phyloP scores from a whole-genome alignment of 2,888 invertebrate genomes.

The Tetanocera ferruginea region DNA sequence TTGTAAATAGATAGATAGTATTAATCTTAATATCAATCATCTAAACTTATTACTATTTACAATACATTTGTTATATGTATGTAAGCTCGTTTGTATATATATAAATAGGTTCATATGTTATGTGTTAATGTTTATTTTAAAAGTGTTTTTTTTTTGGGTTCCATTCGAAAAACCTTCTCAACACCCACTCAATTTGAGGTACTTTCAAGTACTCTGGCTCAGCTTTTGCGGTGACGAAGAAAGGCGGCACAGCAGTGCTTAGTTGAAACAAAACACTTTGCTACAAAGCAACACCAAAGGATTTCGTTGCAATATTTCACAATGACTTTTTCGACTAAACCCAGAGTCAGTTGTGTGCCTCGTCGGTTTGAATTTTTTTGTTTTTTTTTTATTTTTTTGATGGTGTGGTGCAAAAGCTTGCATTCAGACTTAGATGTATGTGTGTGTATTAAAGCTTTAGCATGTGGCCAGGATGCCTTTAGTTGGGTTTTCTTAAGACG shows the following conservation, averaged over 20 bases:
- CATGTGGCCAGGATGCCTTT: neutral
- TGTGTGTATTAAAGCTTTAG: neutral
- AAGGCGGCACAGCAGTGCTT: neutral
- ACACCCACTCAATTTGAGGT: neutral
- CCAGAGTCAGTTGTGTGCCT: slow-evolving; percentile 8
- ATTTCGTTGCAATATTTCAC: slow-evolving; percentile 17
- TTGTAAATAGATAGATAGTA: too few relatives aligned
- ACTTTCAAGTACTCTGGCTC: neutral
- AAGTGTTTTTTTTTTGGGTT: too few relatives aligned
- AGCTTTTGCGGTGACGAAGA: neutral
- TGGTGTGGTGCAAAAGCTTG: neutral
- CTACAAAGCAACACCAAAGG: neutral
- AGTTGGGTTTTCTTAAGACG: neutral
- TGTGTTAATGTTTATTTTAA: too few relatives aligned
- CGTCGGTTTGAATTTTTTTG: neutral
- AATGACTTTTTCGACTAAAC: slow-evolving; percentile 11
- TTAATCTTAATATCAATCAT: too few relatives aligned
- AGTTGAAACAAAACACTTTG: too few relatives aligned
- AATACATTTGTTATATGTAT: too few relatives aligned
- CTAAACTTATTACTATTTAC: too few relatives aligned
- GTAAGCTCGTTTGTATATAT: too few relatives aligned
- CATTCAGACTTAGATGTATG: neutral
- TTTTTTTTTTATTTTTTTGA: too few relatives aligned
- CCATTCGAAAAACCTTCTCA: neutral
- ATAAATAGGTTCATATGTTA: too few relatives aligned